Conservation (phyloP, 1,140 invertebrate species). For the honey bee (Apis mellifera) region Amel_HAv3.1 CM009932.2:8231501-8232000, state of each 20-base stretch:
- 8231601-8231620: neutral
- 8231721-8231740: neutral
- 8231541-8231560: conserved; percentile 48
- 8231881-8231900: too few relatives aligned
- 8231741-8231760: conserved; percentile 32
- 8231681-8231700: conserved; percentile 43
- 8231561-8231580: conserved; percentile 48
- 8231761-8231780: neutral
- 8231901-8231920: too few relatives aligned
- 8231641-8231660: conserved; percentile 30
- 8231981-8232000: too few relatives aligned
- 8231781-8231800: neutral
- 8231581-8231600: conserved; percentile 7
- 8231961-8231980: too few relatives aligned
- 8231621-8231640: too few relatives aligned
- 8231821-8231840: neutral
- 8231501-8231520: conserved; percentile 60
- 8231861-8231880: too few relatives aligned
- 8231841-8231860: too few relatives aligned
- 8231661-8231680: conserved; percentile 35
- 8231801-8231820: too few relatives aligned
- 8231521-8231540: conserved; percentile 48
- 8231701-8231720: conserved; percentile 9
- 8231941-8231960: too few relatives aligned
- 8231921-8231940: too few relatives aligned